A percentile compares a stretch with the other conserved stretches of the same genome.
These are phyloP conservation scores for Holocentrus rufus DNA, from an alignment of 2,797 vertebrate genomes.

Conservation along the genomic window DNA sequence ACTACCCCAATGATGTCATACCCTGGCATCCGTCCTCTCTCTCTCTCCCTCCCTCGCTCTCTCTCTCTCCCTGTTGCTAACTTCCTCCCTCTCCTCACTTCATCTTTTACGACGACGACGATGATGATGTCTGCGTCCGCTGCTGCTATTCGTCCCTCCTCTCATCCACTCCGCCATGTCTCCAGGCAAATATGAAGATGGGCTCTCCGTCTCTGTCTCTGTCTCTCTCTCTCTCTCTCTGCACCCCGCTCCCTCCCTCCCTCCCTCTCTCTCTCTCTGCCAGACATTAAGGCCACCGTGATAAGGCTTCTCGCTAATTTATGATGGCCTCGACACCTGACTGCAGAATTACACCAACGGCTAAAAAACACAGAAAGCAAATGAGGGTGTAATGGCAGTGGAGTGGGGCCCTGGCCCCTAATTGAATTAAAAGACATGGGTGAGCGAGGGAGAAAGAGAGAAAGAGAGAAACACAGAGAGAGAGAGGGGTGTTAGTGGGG, in stretches of 20 bases:
- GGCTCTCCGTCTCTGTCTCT: constrained; percentile 69
- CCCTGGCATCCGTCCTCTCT: constrained; percentile 67
- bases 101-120: constrained; percentile 74
- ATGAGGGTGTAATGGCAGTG: constrained; percentile 92
- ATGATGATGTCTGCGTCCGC: constrained; percentile 76
- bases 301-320: constrained; percentile 82
- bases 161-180: constrained; percentile 74
- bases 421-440: constrained; percentile 97
- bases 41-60: constrained; percentile 41
- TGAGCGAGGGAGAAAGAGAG: constrained; percentile 53
- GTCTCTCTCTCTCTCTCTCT: constrained; percentile 59
- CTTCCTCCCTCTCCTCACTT: constrained; percentile 77
- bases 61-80: constrained; percentile 65
- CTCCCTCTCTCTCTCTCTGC: constrained; percentile 74
- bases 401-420: constrained; percentile 91
- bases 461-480: not conserved
- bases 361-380: constrained; percentile 89
- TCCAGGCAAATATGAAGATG: constrained; percentile 83
- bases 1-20: constrained; percentile 81
- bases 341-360: constrained; percentile 86
- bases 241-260: constrained; percentile 59
- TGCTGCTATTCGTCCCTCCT: constrained; percentile 78
- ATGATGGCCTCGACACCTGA: constrained; percentile 82
- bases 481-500: constrained; percentile 42
- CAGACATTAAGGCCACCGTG: constrained; percentile 78